Evolutionary conservation across 2,888 invertebrate species (phyloP).

Genomic region (Rhagonycha lutea): DNA sequence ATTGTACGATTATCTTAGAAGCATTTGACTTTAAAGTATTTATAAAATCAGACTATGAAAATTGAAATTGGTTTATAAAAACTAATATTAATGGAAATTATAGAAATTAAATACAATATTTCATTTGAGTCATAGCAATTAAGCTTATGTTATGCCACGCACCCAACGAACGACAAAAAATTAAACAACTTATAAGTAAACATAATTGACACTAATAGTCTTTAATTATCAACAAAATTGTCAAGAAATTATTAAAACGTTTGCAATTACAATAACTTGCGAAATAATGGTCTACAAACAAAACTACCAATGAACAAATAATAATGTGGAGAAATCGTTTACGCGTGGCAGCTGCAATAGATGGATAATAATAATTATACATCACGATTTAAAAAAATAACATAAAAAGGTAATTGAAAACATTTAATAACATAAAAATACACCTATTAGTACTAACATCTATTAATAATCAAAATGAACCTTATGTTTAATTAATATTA

Average conservation of each 20-base stretch:
- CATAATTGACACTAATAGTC: conserved; percentile 2
- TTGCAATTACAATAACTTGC: not conserved
- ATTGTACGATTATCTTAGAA: too few relatives aligned
- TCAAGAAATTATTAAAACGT: not conserved
- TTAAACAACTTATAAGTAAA: not conserved
- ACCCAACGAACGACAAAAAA: not conserved
- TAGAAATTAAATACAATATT: not conserved
- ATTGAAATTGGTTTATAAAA: not conserved
- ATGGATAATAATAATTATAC: not conserved
- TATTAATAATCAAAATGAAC: not conserved
- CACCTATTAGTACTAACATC: not conserved
- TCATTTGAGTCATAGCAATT: not conserved
- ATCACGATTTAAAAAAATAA: not conserved
- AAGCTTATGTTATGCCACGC: not conserved
- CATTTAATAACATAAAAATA: not conserved
- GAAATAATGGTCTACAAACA: not conserved
- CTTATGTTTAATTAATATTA: not conserved
- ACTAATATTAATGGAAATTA: not conserved
- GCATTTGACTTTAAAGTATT: too few relatives aligned
- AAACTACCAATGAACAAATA: not conserved
- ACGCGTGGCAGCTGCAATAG: not conserved
- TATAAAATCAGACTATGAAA: not conserved
- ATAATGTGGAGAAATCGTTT: not conserved
- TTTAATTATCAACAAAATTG: not conserved
- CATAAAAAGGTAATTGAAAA: not conserved